Evolutionary conservation across 2,888 invertebrate species (phyloP).

Genomic region (Automeris io): DNA sequence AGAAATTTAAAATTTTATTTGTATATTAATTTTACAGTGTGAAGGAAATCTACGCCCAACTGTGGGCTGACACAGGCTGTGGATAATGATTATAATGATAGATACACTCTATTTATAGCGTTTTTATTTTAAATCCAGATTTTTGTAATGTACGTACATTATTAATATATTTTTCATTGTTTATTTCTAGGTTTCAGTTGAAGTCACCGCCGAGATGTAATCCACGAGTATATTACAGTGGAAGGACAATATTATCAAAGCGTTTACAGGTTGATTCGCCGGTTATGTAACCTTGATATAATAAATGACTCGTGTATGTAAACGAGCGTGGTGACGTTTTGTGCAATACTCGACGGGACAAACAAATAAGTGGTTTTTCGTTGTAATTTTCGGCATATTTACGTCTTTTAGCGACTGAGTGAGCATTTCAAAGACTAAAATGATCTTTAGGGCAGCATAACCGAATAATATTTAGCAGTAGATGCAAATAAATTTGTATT

Average conservation of each 20-base stretch:
- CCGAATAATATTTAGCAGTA: conserved; percentile 28
- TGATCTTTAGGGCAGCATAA: conserved; percentile 34
- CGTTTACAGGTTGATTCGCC: conserved; percentile 16
- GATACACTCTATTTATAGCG: too few relatives aligned
- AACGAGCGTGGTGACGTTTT: conserved; percentile 45
- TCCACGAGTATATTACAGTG: conserved; percentile 33
- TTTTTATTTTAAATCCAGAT: too few relatives aligned
- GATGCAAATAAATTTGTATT: conserved; percentile 27
- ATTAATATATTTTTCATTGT: too few relatives aligned
- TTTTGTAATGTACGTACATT: too few relatives aligned
- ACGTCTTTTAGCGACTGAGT: conserved; percentile 30
- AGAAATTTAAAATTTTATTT: too few relatives aligned
- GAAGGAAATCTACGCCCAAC: too few relatives aligned
- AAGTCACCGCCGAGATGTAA: conserved; percentile 49
- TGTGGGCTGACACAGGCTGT: too few relatives aligned
- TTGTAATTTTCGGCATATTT: conserved; percentile 28
- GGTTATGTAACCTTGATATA: conserved; percentile 9
- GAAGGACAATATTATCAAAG: conserved; percentile 24
- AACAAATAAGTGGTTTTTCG: conserved; percentile 22
- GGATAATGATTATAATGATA: too few relatives aligned
- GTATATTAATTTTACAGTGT: too few relatives aligned
- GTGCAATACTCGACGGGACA: conserved; percentile 53
- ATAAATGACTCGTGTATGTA: conserved; percentile 24
- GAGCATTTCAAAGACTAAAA: conserved; percentile 31
- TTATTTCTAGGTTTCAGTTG: conserved; percentile 38